Evolutionary conservation across 2,888 invertebrate genomes (phyloP), one percentile per base, ranked within the genome.

Genomic region (Agonopterix alstromeriana): DNA sequence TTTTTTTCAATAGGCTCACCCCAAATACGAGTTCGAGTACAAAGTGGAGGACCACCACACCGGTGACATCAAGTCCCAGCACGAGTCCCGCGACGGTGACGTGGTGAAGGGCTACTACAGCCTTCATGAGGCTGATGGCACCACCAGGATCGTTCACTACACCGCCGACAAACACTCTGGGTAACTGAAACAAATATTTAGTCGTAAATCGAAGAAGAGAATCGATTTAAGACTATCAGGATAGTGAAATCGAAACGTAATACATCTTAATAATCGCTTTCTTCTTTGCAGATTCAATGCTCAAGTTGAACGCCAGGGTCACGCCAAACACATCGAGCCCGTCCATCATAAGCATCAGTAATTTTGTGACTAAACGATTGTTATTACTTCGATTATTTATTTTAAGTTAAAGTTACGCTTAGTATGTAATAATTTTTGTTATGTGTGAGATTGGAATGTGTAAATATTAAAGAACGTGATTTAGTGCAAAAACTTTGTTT

Each of bases 41-140:
- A 82, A 84, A 46, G 86, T 89, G 36, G 74, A 84, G 50, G 91
- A 91, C 57, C 82, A 80, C 1, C 90, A 90, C 57, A 90, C 90
- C 49, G 90, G 90, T 2, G 90, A 91, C 73, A 81, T 83, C 60
- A 90, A 91, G 70, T 85, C 75, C 61, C 90, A 90, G 61, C 77
- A 84, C 48, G 90, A 91, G 70, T 64, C 75, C 36, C 81, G 86
- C 45, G 89, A 90, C 67, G 92, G 92, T 10, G 89, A 92, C 60
- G 61, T 63, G 36, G 78, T 78, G 51, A 84, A 90, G 65, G 92
- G 92, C 42, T 89, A 90, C 56, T 92, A 92, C 76, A 88, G 85
- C 54, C 76, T 91, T 46, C 88, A 90, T 57, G 90, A 91, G 60
- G 83, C 91, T 46, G 90, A 89, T 47, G 91, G 91, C 48, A 89